Evolutionary conservation across 2,797 vertebrate genomes (phyloP).

Genomic region (Lepilemur septentrionalis): DNA sequence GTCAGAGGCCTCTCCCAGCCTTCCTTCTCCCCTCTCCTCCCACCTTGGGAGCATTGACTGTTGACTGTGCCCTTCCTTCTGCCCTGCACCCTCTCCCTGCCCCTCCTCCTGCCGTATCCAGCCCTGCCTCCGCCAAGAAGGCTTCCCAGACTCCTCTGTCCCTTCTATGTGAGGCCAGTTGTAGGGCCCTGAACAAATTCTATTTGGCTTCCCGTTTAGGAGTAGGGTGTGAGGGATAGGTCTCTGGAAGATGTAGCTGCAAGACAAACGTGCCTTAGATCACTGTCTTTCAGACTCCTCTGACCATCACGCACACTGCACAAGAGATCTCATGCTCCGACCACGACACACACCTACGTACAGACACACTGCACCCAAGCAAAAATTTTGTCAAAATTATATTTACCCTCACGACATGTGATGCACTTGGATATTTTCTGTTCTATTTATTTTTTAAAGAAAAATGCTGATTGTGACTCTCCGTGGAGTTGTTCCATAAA

Average conservation of each 20-base stretch:
- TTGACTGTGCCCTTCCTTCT: background rate
- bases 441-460: constrained; percentile 16
- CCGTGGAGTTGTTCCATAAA: background rate
- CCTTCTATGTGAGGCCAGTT: background rate
- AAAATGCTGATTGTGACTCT: background rate
- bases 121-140: background rate
- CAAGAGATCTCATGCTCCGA: background rate
- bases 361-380: background rate
- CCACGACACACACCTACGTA: background rate
- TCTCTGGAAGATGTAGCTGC: background rate
- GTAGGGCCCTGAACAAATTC: background rate
- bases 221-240: background rate
- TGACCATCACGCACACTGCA: background rate
- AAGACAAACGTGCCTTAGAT: background rate
- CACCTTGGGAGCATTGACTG: background rate
- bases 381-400: background rate
- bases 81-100: background rate
- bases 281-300: background rate
- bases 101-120: background rate
- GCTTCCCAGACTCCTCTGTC: background rate
- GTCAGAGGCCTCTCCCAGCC: background rate
- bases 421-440: background rate
- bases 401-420: background rate
- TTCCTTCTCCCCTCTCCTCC: background rate
- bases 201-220: background rate